These are phyloP conservation scores for Acipenser transmontanus DNA, from an alignment of 2,797 vertebrate species.

Conservation along the genomic window DNA sequence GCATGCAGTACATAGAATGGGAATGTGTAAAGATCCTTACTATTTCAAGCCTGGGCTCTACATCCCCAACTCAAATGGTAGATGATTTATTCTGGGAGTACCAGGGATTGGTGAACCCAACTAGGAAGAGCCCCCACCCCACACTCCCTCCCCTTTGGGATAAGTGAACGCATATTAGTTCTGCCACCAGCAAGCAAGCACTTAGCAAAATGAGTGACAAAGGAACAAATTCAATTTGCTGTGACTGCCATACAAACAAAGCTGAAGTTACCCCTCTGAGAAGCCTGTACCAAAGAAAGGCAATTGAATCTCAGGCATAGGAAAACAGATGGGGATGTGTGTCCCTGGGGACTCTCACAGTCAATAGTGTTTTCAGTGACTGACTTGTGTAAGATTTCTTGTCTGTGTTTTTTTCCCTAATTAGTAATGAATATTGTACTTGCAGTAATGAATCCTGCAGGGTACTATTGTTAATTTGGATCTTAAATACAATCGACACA, in stretches of 20 bases:
- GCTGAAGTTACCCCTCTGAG: neutral
- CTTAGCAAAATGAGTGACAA: neutral
- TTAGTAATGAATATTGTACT: no score
- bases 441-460: no score
- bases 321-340: neutral
- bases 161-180: neutral
- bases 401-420: no score
- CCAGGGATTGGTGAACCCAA: neutral
- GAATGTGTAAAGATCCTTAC: no score
- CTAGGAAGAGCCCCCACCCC: neutral
- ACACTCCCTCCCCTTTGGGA: neutral
- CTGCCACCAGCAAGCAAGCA: neutral
- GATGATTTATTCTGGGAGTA: no score
- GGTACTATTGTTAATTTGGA: no score
- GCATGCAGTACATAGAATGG: no score
- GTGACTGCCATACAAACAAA: neutral
- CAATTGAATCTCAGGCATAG: neutral
- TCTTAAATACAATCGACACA: no score
- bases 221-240: neutral
- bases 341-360: neutral
- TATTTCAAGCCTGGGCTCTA: no score
- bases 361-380: neutral
- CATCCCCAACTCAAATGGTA: no score
- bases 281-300: neutral
- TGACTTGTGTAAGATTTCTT: no score